These are phyloP conservation scores for Camelus bactrianus DNA, from an alignment of 2,113 vertebrate species.

Conservation along the genomic window DNA sequence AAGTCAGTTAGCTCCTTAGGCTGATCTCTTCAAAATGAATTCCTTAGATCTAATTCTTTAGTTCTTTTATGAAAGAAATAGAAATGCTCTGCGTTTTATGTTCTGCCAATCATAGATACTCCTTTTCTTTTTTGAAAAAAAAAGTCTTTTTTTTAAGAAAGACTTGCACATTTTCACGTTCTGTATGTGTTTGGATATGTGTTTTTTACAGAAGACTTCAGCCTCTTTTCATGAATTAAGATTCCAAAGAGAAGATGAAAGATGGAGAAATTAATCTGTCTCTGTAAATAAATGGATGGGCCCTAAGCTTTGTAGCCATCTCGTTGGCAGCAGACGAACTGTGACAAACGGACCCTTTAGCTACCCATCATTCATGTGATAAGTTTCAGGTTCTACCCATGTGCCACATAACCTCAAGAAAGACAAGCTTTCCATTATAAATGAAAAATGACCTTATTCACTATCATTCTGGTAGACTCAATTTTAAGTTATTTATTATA, in stretches of 20 bases:
- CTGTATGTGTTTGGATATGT: background rate
- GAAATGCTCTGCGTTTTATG: constrained; percentile 15
- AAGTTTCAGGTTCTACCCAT: constrained; percentile 48
- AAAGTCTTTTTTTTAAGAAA: background rate
- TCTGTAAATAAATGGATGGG: constrained; percentile 68
- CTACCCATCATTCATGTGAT: constrained; percentile 62
- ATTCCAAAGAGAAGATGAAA: constrained; percentile 46
- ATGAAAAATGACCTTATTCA: constrained; percentile 69
- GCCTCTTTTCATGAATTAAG: background rate
- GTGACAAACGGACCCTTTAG: constrained; percentile 59
- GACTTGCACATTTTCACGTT: background rate
- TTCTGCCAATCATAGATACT: constrained; percentile 2
- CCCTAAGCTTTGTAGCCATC: constrained; percentile 49
- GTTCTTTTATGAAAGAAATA: constrained; percentile 37
- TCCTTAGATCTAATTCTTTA: constrained; percentile 25
- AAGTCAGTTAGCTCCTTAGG: constrained; percentile 58
- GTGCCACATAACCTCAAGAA: constrained; percentile 42
- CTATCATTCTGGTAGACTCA: constrained; percentile 39
- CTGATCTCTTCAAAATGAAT: constrained; percentile 46
- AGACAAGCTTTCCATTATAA: constrained; percentile 74
- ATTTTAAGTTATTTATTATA: constrained; percentile 72
- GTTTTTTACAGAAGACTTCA: background rate
- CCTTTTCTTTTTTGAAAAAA: background rate
- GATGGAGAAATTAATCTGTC: constrained; percentile 59
- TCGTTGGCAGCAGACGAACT: constrained; percentile 38